phyloP scores from a whole-genome alignment of 2,113 vertebrate species.

The Origma solitaria region DNA sequence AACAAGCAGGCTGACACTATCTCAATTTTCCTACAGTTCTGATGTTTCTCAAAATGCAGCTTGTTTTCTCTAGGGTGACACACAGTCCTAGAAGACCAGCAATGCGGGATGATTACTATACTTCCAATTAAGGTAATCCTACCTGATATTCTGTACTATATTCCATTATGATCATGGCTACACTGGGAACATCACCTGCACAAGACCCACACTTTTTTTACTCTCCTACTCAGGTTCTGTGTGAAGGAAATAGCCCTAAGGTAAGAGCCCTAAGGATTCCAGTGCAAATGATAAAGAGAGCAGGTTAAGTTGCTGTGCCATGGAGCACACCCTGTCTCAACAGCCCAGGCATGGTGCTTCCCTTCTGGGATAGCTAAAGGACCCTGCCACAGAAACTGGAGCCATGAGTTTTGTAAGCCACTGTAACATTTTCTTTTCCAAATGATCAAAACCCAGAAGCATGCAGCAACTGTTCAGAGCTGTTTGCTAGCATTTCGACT shows the following conservation, averaged over 20 bases:
- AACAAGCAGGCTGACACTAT: constrained; percentile 32
- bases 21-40: constrained; percentile 14
- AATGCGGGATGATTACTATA: background rate
- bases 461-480: background rate
- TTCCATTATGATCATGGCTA: background rate
- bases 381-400: background rate
- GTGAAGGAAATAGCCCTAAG: background rate
- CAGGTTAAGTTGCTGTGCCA: background rate
- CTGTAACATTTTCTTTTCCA: background rate
- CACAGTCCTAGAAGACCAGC: background rate
- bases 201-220: background rate
- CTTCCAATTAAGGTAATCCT: background rate
- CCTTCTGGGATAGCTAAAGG: background rate
- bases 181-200: background rate
- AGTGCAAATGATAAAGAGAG: background rate
- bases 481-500: background rate
- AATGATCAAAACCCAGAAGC: background rate
- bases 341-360: background rate
- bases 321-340: rapidly evolving
- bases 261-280: background rate
- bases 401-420: background rate
- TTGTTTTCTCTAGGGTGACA: constrained; percentile 2
- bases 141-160: background rate
- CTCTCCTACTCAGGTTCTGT: background rate
- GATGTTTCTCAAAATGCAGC: constrained; percentile 30